Conservation (phyloP, 2,888 invertebrate genomes). For the Mantis religiosa region DNA sequence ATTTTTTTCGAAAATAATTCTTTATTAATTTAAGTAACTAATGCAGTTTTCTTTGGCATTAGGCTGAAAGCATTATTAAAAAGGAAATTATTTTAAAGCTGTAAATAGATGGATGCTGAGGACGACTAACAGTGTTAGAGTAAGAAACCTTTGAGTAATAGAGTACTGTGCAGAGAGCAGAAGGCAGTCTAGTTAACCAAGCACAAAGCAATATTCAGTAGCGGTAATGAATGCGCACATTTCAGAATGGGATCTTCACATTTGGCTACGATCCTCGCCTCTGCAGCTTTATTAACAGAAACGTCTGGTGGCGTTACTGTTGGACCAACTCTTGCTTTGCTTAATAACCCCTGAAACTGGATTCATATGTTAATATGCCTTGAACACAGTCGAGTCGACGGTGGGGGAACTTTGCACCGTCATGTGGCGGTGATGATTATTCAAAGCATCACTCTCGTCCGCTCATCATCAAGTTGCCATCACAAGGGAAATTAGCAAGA, state of each 20-base stretch:
- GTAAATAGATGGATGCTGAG: no score
- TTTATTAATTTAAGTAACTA: no score
- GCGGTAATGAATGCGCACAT: not conserved
- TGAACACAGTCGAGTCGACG: not conserved
- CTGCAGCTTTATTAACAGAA: conserved; percentile 1
- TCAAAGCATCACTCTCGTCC: conserved; percentile 20
- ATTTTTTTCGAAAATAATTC: no score
- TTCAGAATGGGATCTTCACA: not conserved
- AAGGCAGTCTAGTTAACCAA: not conserved
- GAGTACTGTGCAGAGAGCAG: no score
- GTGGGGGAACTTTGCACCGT: not conserved
- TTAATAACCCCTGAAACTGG: conserved; percentile 30
- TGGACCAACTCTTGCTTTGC: conserved; percentile 17
- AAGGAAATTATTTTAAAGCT: no score
- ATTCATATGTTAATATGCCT: conserved; percentile 30
- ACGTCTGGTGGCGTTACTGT: not conserved
- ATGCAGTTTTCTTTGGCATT: no score
- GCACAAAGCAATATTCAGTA: not conserved
- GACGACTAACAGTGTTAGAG: no score
- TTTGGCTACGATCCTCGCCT: not conserved
- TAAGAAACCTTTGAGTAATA: no score
- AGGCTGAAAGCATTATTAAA: no score
- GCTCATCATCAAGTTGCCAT: conserved; percentile 17
- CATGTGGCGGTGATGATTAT: conserved; percentile 20
- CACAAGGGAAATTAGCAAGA: conserved; percentile 22